Base-by-base conservation (phyloP, 1,140 invertebrate species). In the Chlorops oryzae region DNA sequence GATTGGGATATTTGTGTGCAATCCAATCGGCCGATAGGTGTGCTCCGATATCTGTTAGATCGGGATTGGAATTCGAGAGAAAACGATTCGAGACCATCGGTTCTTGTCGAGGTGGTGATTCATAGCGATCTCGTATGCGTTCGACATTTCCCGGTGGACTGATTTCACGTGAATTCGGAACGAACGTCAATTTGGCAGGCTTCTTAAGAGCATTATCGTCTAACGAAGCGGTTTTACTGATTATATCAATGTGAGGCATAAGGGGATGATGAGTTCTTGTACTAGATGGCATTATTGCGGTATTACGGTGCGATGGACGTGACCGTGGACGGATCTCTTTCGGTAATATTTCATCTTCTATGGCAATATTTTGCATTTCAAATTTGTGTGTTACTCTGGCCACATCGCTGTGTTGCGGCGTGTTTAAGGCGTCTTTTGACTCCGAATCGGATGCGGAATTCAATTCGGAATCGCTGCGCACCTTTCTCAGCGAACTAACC, bases 181-280 rank as follows among this genome's bases (percentile, higher is more conserved):
- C 46, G 51, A 55, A 43, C 54, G 71, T 18, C 64, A 57, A 38
- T 63, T 50, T 3, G 15, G 58, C 45, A 6, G 77, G 73, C 13
- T 77, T 77, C 35, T 85, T 81, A 28, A 92, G 66, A 4, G 80
- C 78, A n/a, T n/a, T n/a, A n/a, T n/a, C n/a, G n/a, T n/a, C n/a
- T n/a, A n/a, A n/a, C n/a, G n/a, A n/a, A 0, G 86, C 88, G 20
- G 86, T 81, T 72, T 90, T 90, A 59, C 87, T 90, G 54, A 91
- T 91, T 2, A 92, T 82, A 62, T 92, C 89, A 27, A 91, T 90
- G 60, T 87, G 87, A 0, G 88, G 88, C 86, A 92, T 89, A 39
- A 81, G 81, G 4, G 87, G 77, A 60, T 90, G n/a, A n/a, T n/a
- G n/a, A n/a, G n/a, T n/a, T n/a, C n/a, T 15, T 5, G 5, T 38